Evolutionary conservation across 2,888 invertebrate genomes (phyloP).

Genomic region (Dryadula phaetusa): DNA sequence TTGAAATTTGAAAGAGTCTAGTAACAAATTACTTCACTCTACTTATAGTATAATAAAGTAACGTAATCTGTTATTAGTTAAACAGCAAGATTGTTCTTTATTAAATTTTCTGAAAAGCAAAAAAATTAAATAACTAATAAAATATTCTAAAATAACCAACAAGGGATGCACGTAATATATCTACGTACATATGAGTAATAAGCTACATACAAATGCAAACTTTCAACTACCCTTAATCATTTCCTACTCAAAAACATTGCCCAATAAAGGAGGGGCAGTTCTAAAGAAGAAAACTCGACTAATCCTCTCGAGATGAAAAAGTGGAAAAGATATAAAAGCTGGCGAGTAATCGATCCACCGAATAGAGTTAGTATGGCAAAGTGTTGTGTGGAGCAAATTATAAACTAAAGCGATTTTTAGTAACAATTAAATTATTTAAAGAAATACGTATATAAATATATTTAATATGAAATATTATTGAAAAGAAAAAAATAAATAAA

Average conservation of each 20-base stretch:
- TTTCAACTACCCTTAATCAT: background rate
- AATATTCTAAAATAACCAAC: background rate
- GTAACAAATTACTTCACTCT: too few relatives aligned
- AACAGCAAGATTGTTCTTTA: too few relatives aligned
- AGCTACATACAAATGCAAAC: background rate
- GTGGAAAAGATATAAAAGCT: constrained; percentile 72
- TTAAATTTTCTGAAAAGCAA: too few relatives aligned
- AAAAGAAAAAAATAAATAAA: too few relatives aligned
- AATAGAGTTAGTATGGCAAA: constrained; percentile 62
- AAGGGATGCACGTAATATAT: too few relatives aligned
- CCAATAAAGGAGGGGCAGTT: constrained; percentile 62
- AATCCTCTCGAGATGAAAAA: constrained; percentile 79
- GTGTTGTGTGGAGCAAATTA: constrained; percentile 48
- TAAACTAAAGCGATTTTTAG: background rate
- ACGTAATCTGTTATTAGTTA: too few relatives aligned
- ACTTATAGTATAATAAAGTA: too few relatives aligned
- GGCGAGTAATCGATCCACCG: constrained; percentile 68
- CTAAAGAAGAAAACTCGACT: constrained; percentile 63
- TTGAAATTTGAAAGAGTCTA: too few relatives aligned
- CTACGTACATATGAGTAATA: too few relatives aligned
- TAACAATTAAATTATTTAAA: background rate
- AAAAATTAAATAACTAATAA: too few relatives aligned
- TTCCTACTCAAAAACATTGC: constrained; percentile 52
- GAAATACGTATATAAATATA: too few relatives aligned
- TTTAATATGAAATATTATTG: too few relatives aligned